A percentile compares a stretch with the other conserved stretches of the same genome.
Conservation (phyloP, 1,140 invertebrate species). For the Drosophila suzukii region DNA sequence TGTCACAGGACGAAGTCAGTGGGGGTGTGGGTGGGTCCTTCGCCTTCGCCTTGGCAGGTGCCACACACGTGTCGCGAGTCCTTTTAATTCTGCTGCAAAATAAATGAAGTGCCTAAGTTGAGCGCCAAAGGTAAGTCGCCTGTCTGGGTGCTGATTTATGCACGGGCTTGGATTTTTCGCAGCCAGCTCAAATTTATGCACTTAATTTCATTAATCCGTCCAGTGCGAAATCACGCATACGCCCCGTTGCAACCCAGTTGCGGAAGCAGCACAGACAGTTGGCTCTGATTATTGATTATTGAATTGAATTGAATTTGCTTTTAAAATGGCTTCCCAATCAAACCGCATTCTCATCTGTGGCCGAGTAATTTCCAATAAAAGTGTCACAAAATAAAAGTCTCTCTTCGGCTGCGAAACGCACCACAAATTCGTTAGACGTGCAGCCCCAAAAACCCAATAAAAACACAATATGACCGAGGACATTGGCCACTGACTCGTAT, state of each 20-base stretch:
- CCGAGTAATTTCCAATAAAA: constrained; percentile 38
- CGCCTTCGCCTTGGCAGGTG: constrained; percentile 17
- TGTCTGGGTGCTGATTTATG: constrained; percentile 51
- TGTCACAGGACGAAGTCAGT: constrained; percentile 14
- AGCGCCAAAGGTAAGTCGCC: constrained; percentile 17
- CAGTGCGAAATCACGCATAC: constrained; percentile 56
- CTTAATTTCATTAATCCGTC: constrained; percentile 51
- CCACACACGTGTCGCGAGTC: constrained; percentile 29
- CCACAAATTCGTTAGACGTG: constrained; percentile 32
- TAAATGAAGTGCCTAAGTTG: constrained; percentile 67
- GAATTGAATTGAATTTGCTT: constrained; percentile 45
- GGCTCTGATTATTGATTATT: constrained; percentile 30
- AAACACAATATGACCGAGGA: constrained; percentile 36
- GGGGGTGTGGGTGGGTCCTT: too few relatives aligned
- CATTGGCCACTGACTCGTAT: constrained; percentile 11
- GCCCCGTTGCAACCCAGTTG: constrained; percentile 33
- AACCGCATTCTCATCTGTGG: constrained; percentile 39
- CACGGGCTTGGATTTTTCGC: constrained; percentile 31
- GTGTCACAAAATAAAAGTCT: constrained; percentile 32
- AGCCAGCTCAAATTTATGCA: constrained; percentile 50
- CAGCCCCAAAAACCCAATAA: constrained; percentile 39
- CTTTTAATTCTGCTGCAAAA: constrained; percentile 63
- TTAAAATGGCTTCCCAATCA: constrained; percentile 22
- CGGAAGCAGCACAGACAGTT: constrained; percentile 41
- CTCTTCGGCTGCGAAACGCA: neutral